Conservation (phyloP, 2,888 invertebrate species). For the Heliconius charithonia region DNA sequence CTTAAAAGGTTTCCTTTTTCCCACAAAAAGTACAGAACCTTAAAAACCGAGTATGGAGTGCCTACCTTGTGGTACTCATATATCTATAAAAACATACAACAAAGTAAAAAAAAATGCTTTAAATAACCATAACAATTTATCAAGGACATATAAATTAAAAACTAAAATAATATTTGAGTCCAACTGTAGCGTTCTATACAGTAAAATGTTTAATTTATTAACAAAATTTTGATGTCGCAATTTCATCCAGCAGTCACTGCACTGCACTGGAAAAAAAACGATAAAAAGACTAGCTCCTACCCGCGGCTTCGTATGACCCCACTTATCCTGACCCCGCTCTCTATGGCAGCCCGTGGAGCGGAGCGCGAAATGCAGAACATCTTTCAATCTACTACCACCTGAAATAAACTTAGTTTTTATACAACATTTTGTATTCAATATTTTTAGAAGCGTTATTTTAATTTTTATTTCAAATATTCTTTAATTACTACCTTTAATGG, state of each 20-base stretch:
- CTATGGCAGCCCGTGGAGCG: conserved; percentile 4
- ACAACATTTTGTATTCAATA: not conserved
- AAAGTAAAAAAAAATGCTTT: not conserved
- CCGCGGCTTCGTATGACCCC: conserved; percentile 21
- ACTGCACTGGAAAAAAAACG: not conserved
- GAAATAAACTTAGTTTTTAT: conserved; percentile 16
- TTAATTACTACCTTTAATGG: not conserved
- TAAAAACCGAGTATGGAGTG: no score
- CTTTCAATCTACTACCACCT: conserved; percentile 17
- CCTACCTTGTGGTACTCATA: no score
- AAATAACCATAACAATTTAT: not conserved
- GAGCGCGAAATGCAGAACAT: conserved; percentile 13
- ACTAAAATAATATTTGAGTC: not conserved
- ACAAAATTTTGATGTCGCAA: conserved; percentile 3
- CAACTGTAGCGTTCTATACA: not conserved
- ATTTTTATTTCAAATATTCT: not conserved
- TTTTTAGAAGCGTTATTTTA: not conserved
- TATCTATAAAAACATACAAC: not conserved
- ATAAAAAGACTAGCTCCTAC: conserved; percentile 16
- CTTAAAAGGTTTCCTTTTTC: no score
- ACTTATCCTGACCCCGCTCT: conserved; percentile 18
- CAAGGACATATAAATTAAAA: not conserved
- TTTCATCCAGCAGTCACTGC: conserved; percentile 14
- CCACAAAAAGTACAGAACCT: no score
- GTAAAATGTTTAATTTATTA: not conserved